Base-by-base conservation (phyloP, 2,113 vertebrate genomes). In the Laticauda colubrina region DNA sequence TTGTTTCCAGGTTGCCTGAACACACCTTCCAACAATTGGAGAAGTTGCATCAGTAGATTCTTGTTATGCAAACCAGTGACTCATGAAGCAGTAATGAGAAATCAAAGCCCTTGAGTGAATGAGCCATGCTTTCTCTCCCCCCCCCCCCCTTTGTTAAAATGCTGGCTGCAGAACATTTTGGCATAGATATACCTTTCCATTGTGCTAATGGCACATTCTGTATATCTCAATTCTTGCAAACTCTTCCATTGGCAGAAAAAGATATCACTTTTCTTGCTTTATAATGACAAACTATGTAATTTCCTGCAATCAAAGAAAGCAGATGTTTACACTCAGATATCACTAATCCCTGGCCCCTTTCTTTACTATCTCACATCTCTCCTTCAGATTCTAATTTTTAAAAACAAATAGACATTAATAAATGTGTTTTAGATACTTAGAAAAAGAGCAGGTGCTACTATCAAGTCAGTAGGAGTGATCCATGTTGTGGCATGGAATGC, bases 71-170 rank as follows among this genome's bases (percentile, higher is more conserved):
- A 90, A 56, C 89, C 24, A 48, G 75, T 93, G 92, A 93, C n/a
- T 90, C 92, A 93, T 90, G 48, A 45, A 90, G 89, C 43, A 34
- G 45, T 90, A 54, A 87, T 87, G 89, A 93, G 92, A 56, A 93
- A 90, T 93, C 92, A 90, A 61, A 93, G n/a, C 43, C n/a, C 39
- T 87, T 90, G 92, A 90, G 55, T 90, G 92, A 93, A 90, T 93
- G 56, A 93, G 56, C 75, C 88, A 39, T 86, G 51, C 10, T 51
- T 51, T 51, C 48, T 51, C 48, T 51, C 48, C 12, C 8, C 24
- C 6, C 43, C 54, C 64, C 85, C 8, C 34, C 18, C 53, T 56
- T 56, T 90, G 85, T 93, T 90, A 8, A 90, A 61, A 86, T 90
- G 56, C 45, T 90, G 56, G 75, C 92, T 93, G 89, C n/a, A 90